Conservation (phyloP, 1,140 invertebrate species). For the Temnothorax longispinosus region DNA sequence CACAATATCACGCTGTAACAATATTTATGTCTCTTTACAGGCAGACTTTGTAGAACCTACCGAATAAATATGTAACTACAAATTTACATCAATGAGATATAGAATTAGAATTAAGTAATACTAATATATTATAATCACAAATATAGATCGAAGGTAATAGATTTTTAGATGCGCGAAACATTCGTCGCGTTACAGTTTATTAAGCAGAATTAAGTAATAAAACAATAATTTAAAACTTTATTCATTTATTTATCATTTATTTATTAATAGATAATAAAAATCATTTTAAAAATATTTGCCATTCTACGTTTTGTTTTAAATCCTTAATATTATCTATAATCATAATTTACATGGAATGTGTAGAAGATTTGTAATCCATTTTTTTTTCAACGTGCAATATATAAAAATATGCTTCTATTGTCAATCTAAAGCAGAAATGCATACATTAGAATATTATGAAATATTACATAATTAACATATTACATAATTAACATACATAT, state of each 20-base stretch:
- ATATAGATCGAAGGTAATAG: too few relatives aligned
- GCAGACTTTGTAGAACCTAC: too few relatives aligned
- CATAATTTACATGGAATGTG: not conserved
- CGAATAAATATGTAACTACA: too few relatives aligned
- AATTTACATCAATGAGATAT: too few relatives aligned
- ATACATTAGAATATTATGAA: not conserved
- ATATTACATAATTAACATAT: too few relatives aligned
- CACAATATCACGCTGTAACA: too few relatives aligned
- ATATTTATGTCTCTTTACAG: too few relatives aligned
- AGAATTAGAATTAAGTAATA: too few relatives aligned
- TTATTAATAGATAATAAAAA: not conserved
- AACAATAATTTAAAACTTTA: not conserved
- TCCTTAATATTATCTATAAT: not conserved
- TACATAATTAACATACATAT: not conserved
- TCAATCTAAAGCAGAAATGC: not conserved
- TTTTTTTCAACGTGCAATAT: not conserved
- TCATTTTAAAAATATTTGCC: not conserved
- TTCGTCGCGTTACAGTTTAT: too few relatives aligned
- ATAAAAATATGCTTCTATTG: not conserved
- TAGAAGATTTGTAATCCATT: not conserved
- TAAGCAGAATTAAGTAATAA: not conserved
- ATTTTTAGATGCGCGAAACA: too few relatives aligned
- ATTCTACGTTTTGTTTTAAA: not conserved
- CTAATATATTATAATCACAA: too few relatives aligned
- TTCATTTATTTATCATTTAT: not conserved